phyloP scores from a whole-genome alignment of 2,888 invertebrate species.

The Serrognathus titanus region DNA sequence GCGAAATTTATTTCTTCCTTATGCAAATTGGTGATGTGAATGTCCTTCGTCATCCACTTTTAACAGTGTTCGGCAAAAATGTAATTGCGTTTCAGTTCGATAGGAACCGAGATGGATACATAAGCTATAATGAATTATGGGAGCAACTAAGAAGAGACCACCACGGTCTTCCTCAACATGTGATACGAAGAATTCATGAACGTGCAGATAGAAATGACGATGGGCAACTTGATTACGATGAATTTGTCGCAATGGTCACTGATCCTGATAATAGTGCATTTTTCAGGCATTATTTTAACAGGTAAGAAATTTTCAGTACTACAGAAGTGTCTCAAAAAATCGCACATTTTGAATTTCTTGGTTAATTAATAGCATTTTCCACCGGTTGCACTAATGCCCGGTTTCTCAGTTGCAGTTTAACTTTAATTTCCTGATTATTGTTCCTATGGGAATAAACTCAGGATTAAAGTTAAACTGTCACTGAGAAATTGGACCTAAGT shows the following conservation, averaged over 20 bases:
- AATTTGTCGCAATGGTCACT: conserved; percentile 70
- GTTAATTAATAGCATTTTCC: too few species aligned
- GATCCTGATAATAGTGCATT: conserved; percentile 46
- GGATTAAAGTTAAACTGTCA: too few species aligned
- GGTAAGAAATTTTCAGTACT: conserved; percentile 48
- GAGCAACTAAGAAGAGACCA: conserved; percentile 59
- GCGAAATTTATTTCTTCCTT: not conserved
- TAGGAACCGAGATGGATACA: conserved; percentile 65
- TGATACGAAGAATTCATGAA: conserved; percentile 64
- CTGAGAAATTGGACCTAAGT: too few species aligned
- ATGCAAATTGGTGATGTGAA: not conserved
- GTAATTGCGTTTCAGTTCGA: conserved; percentile 58
- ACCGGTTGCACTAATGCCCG: too few species aligned
- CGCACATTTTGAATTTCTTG: too few species aligned
- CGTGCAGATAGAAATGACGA: conserved; percentile 64
- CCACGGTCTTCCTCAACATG: conserved; percentile 64
- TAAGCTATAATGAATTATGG: conserved; percentile 65
- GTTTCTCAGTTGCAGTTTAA: too few species aligned
- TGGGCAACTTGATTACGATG: conserved; percentile 66
- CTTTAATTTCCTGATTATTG: too few species aligned
- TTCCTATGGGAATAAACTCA: too few species aligned
- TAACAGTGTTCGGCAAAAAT: too few species aligned
- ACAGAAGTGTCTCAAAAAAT: too few species aligned
- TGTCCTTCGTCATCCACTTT: too few species aligned
- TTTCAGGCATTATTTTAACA: conserved; percentile 54